Percentiles rank a stretch among this genome's conserved stretches.
Conservation (phyloP, 2,888 invertebrate genomes). For the Pegoplata infirma region DNA sequence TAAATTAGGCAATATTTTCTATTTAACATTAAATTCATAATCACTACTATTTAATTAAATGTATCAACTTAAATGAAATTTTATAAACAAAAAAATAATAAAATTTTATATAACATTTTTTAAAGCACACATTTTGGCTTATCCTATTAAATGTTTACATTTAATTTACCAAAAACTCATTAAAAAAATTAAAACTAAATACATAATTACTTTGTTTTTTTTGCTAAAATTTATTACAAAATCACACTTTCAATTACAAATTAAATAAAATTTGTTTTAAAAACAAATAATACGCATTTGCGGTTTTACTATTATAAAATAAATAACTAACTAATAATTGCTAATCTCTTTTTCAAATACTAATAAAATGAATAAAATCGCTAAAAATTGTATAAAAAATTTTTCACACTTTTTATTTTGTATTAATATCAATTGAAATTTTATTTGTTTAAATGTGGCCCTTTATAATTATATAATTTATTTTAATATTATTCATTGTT, state of each 20-base stretch:
- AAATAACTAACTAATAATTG: slow-evolving; percentile 51
- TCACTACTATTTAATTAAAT: too few species aligned
- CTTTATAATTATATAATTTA: slow-evolving; percentile 54
- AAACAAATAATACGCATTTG: slow-evolving; percentile 14
- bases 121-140: neutral
- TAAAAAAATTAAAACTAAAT: neutral
- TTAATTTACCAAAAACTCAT: too few species aligned
- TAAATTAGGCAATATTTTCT: neutral
- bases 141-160: too few species aligned
- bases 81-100: too few species aligned
- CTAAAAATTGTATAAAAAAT: slow-evolving; percentile 20
- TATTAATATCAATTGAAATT: neutral
- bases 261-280: neutral
- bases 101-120: neutral
- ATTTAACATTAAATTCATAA: too few species aligned
- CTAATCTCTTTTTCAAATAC: slow-evolving; percentile 53
- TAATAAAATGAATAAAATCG: slow-evolving; percentile 46
- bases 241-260: neutral
- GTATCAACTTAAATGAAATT: too few species aligned
- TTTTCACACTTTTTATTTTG: neutral
- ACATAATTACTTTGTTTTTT: too few species aligned
- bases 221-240: neutral
- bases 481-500: slow-evolving; percentile 63
- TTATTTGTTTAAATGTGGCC: neutral
- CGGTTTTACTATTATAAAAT: slow-evolving; percentile 44